These are phyloP conservation scores for Nipponacmea schrenckii DNA, from an alignment of 2,888 invertebrate species.

Conservation along the genomic window DNA sequence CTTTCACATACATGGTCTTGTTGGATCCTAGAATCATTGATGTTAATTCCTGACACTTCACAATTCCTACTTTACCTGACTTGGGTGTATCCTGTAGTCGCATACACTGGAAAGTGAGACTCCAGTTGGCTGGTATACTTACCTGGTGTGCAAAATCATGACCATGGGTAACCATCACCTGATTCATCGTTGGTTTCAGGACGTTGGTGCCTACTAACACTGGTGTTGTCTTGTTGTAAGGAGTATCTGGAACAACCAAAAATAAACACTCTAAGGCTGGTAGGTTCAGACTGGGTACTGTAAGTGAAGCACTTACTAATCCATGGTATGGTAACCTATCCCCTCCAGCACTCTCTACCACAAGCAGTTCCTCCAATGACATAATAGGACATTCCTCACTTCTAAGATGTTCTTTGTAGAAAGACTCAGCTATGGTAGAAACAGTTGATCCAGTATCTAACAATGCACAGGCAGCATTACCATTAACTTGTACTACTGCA, in stretches of 20 bases:
- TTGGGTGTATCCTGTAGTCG: conserved; percentile 18
- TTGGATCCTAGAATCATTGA: too few species aligned
- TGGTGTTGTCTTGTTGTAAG: conserved; percentile 10
- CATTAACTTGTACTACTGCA: too few species aligned
- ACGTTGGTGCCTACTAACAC: conserved; percentile 23
- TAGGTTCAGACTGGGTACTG: neutral
- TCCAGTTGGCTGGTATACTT: conserved; percentile 19
- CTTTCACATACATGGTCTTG: too few species aligned
- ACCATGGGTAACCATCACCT: conserved; percentile 15
- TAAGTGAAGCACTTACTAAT: conserved; percentile 12
- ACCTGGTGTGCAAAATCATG: conserved; percentile 20
- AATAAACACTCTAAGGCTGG: conserved; percentile 14
- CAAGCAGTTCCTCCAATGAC: conserved; percentile 4
- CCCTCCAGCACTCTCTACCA: conserved; percentile 28
- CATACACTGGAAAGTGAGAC: conserved; percentile 15
- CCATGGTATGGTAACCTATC: conserved; percentile 21
- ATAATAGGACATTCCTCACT: neutral
- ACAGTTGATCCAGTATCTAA: conserved; percentile 20
- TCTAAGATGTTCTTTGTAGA: conserved; percentile 7
- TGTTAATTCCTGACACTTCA: conserved; percentile 5
- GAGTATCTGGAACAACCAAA: conserved; percentile 19
- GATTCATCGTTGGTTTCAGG: neutral
- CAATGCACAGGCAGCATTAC: neutral
- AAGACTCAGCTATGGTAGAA: conserved; percentile 8
- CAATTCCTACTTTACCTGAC: conserved; percentile 12